These are phyloP conservation scores for Penaeus chinensis DNA, from an alignment of 1,140 invertebrate species.

Conservation along the genomic window DNA sequence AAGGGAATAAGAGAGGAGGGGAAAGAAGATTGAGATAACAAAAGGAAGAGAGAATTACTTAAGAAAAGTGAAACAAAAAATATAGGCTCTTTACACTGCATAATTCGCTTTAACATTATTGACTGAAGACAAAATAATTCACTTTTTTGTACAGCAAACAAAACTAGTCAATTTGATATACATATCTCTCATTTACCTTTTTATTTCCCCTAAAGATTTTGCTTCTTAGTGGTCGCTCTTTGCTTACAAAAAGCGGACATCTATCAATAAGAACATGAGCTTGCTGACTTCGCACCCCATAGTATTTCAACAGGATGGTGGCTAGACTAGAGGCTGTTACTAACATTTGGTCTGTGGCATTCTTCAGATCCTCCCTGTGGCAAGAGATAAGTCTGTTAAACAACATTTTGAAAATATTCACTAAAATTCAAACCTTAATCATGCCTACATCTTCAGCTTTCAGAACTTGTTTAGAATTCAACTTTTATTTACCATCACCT, in stretches of 20 bases:
- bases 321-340: constrained; percentile 82
- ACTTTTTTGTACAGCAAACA: too few species aligned
- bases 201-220: constrained; percentile 78
- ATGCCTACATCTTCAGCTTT: too few species aligned
- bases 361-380: constrained; percentile 80
- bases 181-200: constrained; percentile 71
- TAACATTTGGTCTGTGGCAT: constrained; percentile 75
- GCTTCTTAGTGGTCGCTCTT: constrained; percentile 83
- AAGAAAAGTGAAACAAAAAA: too few species aligned
- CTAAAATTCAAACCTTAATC: background rate
- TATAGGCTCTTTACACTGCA: too few species aligned
- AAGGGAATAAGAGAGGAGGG: too few species aligned
- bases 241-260: constrained; percentile 83
- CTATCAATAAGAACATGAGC: constrained; percentile 73
- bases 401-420: background rate
- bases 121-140: too few species aligned
- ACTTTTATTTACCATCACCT: too few species aligned
- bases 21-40: too few species aligned
- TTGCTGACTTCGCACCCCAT: constrained; percentile 74
- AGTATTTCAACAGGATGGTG: constrained; percentile 81
- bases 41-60: too few species aligned
- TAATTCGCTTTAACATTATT: too few species aligned
- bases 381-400: constrained; percentile 64
- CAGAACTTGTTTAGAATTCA: too few species aligned
- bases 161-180: too few species aligned